phyloP scores from a whole-genome alignment of 2,113 vertebrate genomes.

The Hypomesus transpacificus region DNA sequence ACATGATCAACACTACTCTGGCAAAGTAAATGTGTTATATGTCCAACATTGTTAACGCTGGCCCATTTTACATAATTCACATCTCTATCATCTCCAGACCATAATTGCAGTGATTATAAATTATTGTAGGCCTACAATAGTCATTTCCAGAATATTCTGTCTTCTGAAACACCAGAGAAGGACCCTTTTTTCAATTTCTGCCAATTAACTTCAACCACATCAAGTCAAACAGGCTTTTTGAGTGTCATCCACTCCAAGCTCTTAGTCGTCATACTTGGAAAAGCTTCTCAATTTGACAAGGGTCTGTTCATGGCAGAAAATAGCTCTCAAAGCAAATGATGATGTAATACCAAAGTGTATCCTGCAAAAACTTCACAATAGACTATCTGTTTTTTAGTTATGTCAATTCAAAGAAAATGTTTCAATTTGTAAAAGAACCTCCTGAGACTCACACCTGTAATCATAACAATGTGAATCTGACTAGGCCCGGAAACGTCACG shows the following conservation, averaged over 20 bases:
- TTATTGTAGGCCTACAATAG: too few relatives aligned
- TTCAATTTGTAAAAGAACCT: too few relatives aligned
- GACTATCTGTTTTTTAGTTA: conserved; percentile 14
- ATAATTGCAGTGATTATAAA: background rate
- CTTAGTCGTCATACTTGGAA: conserved; percentile 25
- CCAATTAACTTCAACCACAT: conserved; percentile 45
- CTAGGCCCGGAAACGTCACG: background rate
- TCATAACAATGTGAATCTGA: too few relatives aligned
- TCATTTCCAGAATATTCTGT: too few relatives aligned
- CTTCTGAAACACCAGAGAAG: conserved; percentile 15
- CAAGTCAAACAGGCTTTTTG: conserved; percentile 34
- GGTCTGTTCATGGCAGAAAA: conserved; percentile 36
- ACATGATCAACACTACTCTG: background rate
- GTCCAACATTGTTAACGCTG: background rate
- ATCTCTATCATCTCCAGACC: background rate
- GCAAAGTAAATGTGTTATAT: background rate
- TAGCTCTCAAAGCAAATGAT: conserved; percentile 46
- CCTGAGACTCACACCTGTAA: too few relatives aligned
- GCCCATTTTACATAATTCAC: background rate
- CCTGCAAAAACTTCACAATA: background rate
- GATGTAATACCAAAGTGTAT: conserved; percentile 36
- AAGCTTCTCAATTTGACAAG: conserved; percentile 40
- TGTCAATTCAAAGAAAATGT: too few relatives aligned
- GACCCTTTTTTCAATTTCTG: conserved; percentile 28
- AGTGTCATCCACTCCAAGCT: conserved; percentile 40